A percentile compares a stretch with the other conserved stretches of the same genome.
phyloP scores from a whole-genome alignment of 2,113 vertebrate genomes.

The Tricholaema leucomelas region DNA sequence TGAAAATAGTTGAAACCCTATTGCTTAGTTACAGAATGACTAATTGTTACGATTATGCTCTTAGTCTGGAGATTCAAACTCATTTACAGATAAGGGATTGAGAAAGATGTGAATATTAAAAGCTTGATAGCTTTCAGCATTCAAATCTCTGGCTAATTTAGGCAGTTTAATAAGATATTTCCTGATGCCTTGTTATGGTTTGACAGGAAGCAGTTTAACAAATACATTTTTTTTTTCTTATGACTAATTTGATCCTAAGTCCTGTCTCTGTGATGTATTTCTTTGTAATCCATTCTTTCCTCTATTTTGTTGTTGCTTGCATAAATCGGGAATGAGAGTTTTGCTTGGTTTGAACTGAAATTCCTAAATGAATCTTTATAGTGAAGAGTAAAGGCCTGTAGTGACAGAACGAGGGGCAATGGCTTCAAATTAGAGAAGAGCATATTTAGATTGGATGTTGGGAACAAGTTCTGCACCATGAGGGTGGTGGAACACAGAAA shows the following conservation, averaged over 20 bases:
- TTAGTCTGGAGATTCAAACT: not conserved
- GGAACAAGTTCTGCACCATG: no score
- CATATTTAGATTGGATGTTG: no score
- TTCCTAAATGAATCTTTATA: not conserved
- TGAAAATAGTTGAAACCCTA: not conserved
- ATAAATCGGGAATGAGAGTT: not conserved
- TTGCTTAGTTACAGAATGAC: not conserved
- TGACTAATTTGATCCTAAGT: not conserved
- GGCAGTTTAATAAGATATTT: not conserved
- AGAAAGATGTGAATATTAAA: not conserved
- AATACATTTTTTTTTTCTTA: not conserved
- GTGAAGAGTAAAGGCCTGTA: not conserved
- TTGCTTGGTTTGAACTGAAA: not conserved
- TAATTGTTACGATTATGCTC: not conserved
- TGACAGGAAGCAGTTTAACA: not conserved
- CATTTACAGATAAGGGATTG: not conserved
- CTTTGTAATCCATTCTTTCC: not conserved
- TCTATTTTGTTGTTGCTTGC: not conserved
- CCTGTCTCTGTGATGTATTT: not conserved
- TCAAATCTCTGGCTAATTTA: not conserved
- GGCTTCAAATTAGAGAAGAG: no score
- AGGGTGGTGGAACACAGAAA: no score
- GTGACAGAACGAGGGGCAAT: no score
- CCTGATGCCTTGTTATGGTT: not conserved
- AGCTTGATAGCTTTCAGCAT: not conserved